Evolutionary conservation across 1,140 invertebrate species (phyloP).

Genomic region (Probaryconus sp.): DNA sequence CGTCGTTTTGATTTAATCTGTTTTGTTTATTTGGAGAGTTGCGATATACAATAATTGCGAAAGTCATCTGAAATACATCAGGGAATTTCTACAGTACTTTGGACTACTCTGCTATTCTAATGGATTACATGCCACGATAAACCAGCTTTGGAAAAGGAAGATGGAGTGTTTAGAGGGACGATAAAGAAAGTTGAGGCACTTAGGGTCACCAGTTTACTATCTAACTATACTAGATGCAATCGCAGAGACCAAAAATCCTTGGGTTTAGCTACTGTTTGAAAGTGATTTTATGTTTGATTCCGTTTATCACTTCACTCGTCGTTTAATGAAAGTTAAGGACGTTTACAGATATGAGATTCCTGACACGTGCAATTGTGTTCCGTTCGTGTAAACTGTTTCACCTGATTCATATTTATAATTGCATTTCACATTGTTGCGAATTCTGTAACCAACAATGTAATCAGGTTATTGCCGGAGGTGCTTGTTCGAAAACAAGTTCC

Average conservation of each 20-base stretch:
- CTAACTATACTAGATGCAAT: slow-evolving; percentile 61
- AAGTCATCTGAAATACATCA: slow-evolving; percentile 60
- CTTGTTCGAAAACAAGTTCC: too few relatives aligned
- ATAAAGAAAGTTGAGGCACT: slow-evolving; percentile 61
- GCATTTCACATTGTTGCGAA: too few relatives aligned
- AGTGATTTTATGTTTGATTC: slow-evolving; percentile 65
- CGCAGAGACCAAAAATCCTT: slow-evolving; percentile 50
- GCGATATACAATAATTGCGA: slow-evolving; percentile 54
- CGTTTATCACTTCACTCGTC: slow-evolving; percentile 58
- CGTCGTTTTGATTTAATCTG: slow-evolving; percentile 35
- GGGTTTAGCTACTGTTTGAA: slow-evolving; percentile 51
- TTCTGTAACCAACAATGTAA: too few relatives aligned
- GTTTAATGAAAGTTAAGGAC: slow-evolving; percentile 32
- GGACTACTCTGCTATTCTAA: slow-evolving; percentile 60
- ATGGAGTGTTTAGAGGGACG: slow-evolving; percentile 60
- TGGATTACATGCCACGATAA: slow-evolving; percentile 63
- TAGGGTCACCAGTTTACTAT: slow-evolving; percentile 53
- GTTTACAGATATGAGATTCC: neutral
- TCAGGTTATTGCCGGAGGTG: neutral
- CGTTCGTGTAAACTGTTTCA: too few relatives aligned
- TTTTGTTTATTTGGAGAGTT: slow-evolving; percentile 42
- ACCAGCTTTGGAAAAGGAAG: slow-evolving; percentile 61
- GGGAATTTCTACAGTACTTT: slow-evolving; percentile 53
- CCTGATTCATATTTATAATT: too few relatives aligned
- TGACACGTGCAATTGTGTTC: neutral